Conservation (phyloP, 2,113 vertebrate genomes). For the Paramisgurnus dabryanus region DNA sequence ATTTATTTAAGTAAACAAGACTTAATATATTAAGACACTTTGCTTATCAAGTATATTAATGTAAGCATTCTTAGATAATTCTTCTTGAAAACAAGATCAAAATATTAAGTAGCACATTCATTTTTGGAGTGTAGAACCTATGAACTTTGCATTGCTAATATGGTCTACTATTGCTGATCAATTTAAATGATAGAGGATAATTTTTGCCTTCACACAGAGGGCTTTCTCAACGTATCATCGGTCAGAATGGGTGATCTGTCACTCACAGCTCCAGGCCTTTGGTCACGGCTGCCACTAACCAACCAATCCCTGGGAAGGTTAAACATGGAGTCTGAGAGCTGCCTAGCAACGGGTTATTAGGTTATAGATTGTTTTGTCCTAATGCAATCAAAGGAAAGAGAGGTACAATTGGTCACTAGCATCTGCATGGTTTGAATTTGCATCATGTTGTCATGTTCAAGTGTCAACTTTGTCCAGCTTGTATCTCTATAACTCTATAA, state of each 20-base stretch:
- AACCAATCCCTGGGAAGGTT: constrained; percentile 35
- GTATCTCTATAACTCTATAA: no score
- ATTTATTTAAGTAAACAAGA: no score
- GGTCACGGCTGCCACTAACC: background rate
- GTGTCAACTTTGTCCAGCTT: no score
- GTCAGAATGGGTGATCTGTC: background rate
- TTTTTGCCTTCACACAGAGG: background rate
- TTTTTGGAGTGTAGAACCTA: no score
- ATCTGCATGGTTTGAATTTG: no score
- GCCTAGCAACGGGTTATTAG: constrained; percentile 33
- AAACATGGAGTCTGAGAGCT: background rate
- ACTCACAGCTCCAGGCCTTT: background rate
- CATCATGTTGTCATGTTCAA: no score
- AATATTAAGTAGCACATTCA: no score
- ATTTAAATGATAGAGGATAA: background rate
- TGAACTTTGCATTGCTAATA: no score
- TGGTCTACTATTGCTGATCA: background rate
- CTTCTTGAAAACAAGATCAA: no score
- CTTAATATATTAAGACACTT: no score
- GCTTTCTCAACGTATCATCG: background rate
- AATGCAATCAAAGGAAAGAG: background rate
- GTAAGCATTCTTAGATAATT: no score
- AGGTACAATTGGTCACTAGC: background rate
- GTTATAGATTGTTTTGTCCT: background rate
- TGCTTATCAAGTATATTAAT: no score